Base-by-base conservation (phyloP, 2,113 vertebrate genomes). In the Morone chrysops region DNA sequence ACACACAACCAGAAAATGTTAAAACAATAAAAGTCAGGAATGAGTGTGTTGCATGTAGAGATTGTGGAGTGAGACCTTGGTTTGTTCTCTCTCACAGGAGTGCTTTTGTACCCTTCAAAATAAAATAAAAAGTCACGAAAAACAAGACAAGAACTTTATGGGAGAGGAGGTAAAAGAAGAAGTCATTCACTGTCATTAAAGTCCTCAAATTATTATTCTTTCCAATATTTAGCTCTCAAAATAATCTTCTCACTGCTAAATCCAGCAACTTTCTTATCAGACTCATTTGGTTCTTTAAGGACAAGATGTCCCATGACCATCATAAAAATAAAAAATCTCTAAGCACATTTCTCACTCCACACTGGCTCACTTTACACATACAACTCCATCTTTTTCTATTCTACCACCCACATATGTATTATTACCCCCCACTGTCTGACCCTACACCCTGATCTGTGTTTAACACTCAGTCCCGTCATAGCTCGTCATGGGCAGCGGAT, bases 401-500 rank as follows among this genome's bases (percentile, higher is more conserved):
- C 45, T 62, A 60, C 73, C 74, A 75, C 66, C 85, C 79, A 73
- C 75, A 73, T 54, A 17, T 68, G 70, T 71, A 20, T 60, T 69
- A 78, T 13, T 9, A 22, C 53, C 60, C 74, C 72, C 67, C 31
- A 59, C 61, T 70, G 17, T 87, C 74, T 70, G 66, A 90, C 77
- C 90, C 82, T 70, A 7, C 45, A 82, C 84, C 88, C 70, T 71
- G 36, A 72, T 61, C 62, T 56, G 45, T 75, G 22, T 50, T 66
- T n/a, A 38, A 17, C 67, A 36, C 75, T 47, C 83, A 70, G 59
- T 80, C 75, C 41, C 81, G 76, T 96, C 96, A 99, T 93, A 99
- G 96, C 90, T 99, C 98, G 6, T 99, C 98, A 0, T 99, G 98
- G 41, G 94, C 36, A 69, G 92, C 91, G 47, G 92, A 45, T 89